These are phyloP conservation scores for Neotoma lepida DNA, from an alignment of 2,113 vertebrate genomes.

Conservation along the genomic window DNA sequence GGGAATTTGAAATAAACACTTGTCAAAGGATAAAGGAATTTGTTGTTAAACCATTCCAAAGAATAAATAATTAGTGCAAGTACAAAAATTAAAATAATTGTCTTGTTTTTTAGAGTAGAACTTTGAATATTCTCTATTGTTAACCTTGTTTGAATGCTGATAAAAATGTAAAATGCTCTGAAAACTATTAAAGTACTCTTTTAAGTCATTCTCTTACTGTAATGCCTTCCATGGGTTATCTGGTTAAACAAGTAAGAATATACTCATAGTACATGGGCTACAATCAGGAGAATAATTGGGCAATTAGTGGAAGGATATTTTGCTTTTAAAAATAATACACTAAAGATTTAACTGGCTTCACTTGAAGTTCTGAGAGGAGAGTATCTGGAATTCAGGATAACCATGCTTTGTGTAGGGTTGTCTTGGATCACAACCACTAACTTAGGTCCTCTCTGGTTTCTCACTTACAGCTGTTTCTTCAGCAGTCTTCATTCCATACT, in stretches of 20 bases:
- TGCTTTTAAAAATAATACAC: constrained; percentile 36
- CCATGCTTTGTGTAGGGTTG: not conserved
- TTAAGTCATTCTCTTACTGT: not conserved
- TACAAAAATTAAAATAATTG: constrained; percentile 45
- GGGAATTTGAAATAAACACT: constrained; percentile 2
- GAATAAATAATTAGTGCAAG: constrained; percentile 19
- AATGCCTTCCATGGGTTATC: not conserved
- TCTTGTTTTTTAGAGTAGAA: constrained; percentile 46
- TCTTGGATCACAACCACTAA: not conserved
- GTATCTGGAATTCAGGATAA: not conserved
- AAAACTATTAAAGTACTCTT: constrained; percentile 22
- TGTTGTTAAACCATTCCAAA: constrained; percentile 41
- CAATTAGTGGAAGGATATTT: constrained; percentile 20
- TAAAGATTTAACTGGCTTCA: not conserved
- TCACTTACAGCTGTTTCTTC: not conserved
- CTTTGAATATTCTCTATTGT: not conserved
- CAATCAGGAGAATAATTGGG: constrained; percentile 12
- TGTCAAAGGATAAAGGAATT: not conserved
- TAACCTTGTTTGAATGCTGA: constrained; percentile 29
- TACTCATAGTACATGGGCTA: not conserved
- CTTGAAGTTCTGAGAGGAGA: not conserved
- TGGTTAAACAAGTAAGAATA: constrained; percentile 37
- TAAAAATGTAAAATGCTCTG: constrained; percentile 43
- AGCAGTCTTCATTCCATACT: not conserved
- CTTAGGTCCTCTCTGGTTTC: not conserved